Evolutionary conservation across 1,140 invertebrate genomes (phyloP), one percentile per base, ranked within the genome.

Genomic region (Pentalonia nigronervosa): DNA sequence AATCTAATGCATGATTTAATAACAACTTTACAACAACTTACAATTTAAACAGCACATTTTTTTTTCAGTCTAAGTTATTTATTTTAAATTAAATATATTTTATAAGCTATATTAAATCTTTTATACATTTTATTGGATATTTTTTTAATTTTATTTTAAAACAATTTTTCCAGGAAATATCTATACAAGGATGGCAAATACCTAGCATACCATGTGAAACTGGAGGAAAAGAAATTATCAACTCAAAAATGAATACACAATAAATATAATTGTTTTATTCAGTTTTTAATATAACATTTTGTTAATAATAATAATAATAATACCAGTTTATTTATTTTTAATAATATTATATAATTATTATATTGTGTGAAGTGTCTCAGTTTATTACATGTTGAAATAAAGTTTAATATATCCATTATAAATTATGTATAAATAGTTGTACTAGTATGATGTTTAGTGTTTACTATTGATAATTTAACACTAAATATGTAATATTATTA

Each of bases 141-240:
- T 9, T 67, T n/a, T n/a, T n/a, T 67, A n/a, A 30, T n/a, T n/a
- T n/a, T 25, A 30, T 34, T 88, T 53, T 53, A 11, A 76, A 94
- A 96, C 93, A 95, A 97, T 95, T 94, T 95, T 94, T 25, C 96
- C 30, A 97, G 86, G 97, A 97, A 6, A 97, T 97, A 94, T 97
- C 97, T 9, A 96, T 96, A 93, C 96, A 97, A 95, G 96, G 96
- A 88, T 96, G 96, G 94, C 96, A 96, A 94, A 97, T 97, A 95
- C 97, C 97, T 23, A 97, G 96, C 47, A 97, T 97, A 94, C 97
- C 97, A 14, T 97, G 97, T 95, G 97, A 96, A 93, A 97, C 97
- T 11, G 97, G 97, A 9, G 91, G 93, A 86, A 91, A 93, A 86
- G 36, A 47, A 84, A 90, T 93, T 83, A 41, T 25, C n/a, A 50